These are phyloP conservation scores for Boloria euphrosyne DNA, from an alignment of 2,888 invertebrate species.

Conservation along the genomic window DNA sequence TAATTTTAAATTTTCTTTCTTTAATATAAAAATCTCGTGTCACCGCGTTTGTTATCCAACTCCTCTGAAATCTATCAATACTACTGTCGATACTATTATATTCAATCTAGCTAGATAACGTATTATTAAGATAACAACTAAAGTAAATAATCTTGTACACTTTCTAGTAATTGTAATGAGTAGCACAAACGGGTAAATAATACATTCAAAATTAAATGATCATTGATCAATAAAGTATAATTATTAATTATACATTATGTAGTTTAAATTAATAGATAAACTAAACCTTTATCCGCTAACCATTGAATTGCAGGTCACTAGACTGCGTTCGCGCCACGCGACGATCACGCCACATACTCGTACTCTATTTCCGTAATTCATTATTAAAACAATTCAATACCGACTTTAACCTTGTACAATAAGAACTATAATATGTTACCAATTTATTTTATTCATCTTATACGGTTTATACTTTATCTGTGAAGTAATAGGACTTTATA, in stretches of 20 bases:
- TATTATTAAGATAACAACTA: too few species aligned
- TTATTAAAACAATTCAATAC: conserved; percentile 26
- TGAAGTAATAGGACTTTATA: conserved; percentile 26
- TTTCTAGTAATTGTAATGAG: too few species aligned
- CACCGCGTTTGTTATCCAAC: too few species aligned
- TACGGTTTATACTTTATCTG: conserved; percentile 24
- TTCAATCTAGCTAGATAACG: too few species aligned
- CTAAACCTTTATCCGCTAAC: conserved; percentile 28
- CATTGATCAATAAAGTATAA: not conserved
- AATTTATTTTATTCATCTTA: not conserved
- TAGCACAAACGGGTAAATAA: too few species aligned
- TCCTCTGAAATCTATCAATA: too few species aligned
- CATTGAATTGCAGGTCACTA: conserved; percentile 64
- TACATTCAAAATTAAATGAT: not conserved
- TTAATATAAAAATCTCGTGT: too few species aligned
- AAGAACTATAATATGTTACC: conserved; percentile 19
- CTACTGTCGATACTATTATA: too few species aligned
- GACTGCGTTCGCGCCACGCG: conserved; percentile 64
- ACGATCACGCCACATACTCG: conserved; percentile 68
- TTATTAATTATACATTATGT: not conserved
- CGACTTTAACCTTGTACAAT: conserved; percentile 33
- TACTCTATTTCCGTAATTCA: conserved; percentile 46
- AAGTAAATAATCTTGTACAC: too few species aligned
- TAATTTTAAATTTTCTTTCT: too few species aligned
- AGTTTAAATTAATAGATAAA: conserved; percentile 18